Conservation (phyloP, 2,797 vertebrate genomes). For the Rhyacichthys aspro region DNA sequence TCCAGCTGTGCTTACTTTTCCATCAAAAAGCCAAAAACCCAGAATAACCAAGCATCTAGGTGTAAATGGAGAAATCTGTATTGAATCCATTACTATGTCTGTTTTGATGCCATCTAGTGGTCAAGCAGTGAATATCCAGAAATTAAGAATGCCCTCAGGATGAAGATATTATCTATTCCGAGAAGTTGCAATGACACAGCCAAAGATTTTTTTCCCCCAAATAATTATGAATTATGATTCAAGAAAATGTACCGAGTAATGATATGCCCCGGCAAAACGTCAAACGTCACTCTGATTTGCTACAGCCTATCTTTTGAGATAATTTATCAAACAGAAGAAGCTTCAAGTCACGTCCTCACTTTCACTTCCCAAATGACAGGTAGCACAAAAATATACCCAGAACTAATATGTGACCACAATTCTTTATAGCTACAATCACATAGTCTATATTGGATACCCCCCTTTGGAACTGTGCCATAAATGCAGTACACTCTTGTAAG, state of each 20-base stretch:
- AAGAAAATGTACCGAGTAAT: conserved; percentile 19
- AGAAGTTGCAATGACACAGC: conserved; percentile 6
- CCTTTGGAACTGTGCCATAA: too few relatives aligned
- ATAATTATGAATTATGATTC: conserved; percentile 24
- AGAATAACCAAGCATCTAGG: not conserved
- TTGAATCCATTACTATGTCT: conserved; percentile 12
- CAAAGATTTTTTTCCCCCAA: not conserved
- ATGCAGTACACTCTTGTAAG: too few relatives aligned
- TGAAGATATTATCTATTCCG: not conserved
- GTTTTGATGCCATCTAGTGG: conserved; percentile 42
- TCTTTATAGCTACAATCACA: too few relatives aligned
- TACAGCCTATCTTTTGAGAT: conserved; percentile 20
- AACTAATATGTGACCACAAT: not conserved
- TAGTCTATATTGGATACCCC: too few relatives aligned
- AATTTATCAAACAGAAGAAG: conserved; percentile 26
- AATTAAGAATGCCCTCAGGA: not conserved
- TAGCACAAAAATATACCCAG: not conserved
- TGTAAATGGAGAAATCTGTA: not conserved
- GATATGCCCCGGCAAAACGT: conserved; percentile 25
- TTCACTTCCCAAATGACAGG: not conserved
- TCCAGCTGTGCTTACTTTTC: too few relatives aligned
- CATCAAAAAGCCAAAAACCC: not conserved
- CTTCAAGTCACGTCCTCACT: conserved; percentile 23
- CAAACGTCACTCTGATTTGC: conserved; percentile 51
- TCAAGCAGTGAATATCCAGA: conserved; percentile 6